Base-by-base conservation (phyloP, 2,888 invertebrate genomes). In the Apoda limacodes region DNA sequence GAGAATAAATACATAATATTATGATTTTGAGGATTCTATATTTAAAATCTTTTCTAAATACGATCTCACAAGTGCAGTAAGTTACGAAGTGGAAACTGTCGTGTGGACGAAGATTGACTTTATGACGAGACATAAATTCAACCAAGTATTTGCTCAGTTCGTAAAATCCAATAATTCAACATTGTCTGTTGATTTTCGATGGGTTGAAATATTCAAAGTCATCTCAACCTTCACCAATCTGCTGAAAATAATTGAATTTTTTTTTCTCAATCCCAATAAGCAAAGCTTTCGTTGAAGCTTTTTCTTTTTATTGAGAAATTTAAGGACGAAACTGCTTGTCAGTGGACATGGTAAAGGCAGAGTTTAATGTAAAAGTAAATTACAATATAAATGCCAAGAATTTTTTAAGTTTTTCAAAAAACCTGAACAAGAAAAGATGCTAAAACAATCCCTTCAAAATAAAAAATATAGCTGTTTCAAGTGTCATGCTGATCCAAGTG, bases 311-410 rank as follows among this genome's bases (percentile, higher is more conserved):
- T 24, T 30, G 30, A 24, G 30, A 30, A 30, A 30, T 23, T 13
- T 30, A 30, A 24, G 23, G 30, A 30, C 14, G 30, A 24, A 30
- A 30, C 24, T 24, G 30, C 21, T 24, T 30, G n/a, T 3, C 30
- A 5, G 30, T 24, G 15, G 15, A 30, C 14, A 23, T 24, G 7
- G 23, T 23, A 10, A 30, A 24, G 15, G 24, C 17, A 24, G 30
- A 30, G 15, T 30, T 15, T 6, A 29, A 30, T 32, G 30, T 30
- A 20, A 37, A 37, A 14, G 24, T 36, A 30, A 36, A 36, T 37
- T 37, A 37, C 25, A 29, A 33, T 30, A 37, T 37, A 33, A 33
- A 28, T 37, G 32, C 28, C 33, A 33, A 33, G 32, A 37, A 28
- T 30, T 36, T 27, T 30, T 32, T 7, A 30, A 28, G 7, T 33